Percentiles rank a stretch among this genome's conserved stretches.
Evolutionary conservation across 1,140 invertebrate genomes (phyloP).

Genomic region (Zaprionus capensis): DNA sequence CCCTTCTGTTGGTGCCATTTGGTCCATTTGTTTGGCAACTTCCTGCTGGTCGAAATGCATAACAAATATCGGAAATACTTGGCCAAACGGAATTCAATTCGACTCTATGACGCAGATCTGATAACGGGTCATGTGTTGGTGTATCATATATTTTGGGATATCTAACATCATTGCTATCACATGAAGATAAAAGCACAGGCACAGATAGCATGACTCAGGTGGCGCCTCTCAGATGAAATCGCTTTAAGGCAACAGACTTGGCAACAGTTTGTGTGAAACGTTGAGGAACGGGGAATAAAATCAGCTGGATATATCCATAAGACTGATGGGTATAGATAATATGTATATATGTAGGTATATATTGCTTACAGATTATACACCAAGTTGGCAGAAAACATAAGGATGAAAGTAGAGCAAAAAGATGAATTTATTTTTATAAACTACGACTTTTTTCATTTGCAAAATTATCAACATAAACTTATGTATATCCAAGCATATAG

Average conservation of each 20-base stretch:
- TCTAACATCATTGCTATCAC: not conserved
- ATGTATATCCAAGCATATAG: too few species aligned
- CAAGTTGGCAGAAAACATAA: too few species aligned
- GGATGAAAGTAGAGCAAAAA: too few species aligned
- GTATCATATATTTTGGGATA: not conserved
- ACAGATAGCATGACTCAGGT: not conserved
- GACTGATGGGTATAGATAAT: too few species aligned
- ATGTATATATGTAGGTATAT: too few species aligned
- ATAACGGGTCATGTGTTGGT: not conserved
- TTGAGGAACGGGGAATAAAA: too few species aligned
- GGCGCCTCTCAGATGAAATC: not conserved
- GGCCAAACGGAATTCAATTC: not conserved
- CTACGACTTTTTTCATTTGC: rapidly evolving
- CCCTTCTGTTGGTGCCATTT: not conserved
- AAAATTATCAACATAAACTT: too few species aligned
- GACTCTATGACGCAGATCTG: not conserved
- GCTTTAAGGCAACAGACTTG: too few species aligned
- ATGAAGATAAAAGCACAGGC: not conserved
- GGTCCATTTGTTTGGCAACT: slow-evolving; percentile 24
- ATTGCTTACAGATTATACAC: too few species aligned
- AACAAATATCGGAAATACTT: slow-evolving; percentile 29
- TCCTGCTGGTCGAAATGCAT: slow-evolving; percentile 2
- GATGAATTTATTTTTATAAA: too few species aligned
- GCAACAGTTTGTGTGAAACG: too few species aligned
- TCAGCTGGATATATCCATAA: too few species aligned